Percentiles rank a stretch among this genome's conserved stretches.
These are phyloP conservation scores for Trachelus iudaicus DNA, from an alignment of 2,888 invertebrate species.

Conservation along the genomic window DNA sequence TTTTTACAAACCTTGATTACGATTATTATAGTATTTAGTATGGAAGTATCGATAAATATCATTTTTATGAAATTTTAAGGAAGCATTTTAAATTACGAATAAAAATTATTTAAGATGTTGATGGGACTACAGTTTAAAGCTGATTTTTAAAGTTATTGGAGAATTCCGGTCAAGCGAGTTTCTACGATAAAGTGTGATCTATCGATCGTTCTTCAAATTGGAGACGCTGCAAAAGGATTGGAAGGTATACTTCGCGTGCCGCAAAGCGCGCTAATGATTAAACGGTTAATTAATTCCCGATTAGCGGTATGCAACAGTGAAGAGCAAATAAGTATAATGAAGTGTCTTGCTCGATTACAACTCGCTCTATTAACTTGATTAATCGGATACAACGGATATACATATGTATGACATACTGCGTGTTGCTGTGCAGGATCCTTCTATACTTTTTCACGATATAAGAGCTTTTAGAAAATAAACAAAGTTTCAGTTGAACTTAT, in stretches of 20 bases:
- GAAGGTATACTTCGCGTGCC: not conserved
- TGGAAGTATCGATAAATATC: not conserved
- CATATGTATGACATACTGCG: conserved; percentile 48
- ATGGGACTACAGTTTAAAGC: not conserved
- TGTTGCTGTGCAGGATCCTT: conserved; percentile 23
- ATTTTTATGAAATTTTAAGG: not conserved
- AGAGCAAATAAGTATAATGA: conserved; percentile 52
- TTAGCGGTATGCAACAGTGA: conserved; percentile 48
- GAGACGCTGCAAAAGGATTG: not conserved
- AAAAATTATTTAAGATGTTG: not conserved
- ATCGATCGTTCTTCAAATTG: not conserved
- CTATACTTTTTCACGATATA: not conserved
- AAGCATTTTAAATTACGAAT: not conserved
- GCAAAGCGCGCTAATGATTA: conserved; percentile 40
- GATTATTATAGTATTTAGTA: not conserved
- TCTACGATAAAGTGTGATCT: not conserved
- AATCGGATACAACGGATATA: conserved; percentile 51
- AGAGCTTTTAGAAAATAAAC: not conserved
- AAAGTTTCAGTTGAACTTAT: not conserved
- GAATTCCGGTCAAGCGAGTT: not conserved
- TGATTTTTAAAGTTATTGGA: not conserved
- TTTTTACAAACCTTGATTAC: no score
- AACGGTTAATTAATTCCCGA: conserved; percentile 55
- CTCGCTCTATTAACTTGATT: conserved; percentile 50
- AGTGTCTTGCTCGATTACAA: conserved; percentile 52